Conservation (phyloP, 92 coral and sea anemone species). For the Isaurus tuberculatus region DNA sequence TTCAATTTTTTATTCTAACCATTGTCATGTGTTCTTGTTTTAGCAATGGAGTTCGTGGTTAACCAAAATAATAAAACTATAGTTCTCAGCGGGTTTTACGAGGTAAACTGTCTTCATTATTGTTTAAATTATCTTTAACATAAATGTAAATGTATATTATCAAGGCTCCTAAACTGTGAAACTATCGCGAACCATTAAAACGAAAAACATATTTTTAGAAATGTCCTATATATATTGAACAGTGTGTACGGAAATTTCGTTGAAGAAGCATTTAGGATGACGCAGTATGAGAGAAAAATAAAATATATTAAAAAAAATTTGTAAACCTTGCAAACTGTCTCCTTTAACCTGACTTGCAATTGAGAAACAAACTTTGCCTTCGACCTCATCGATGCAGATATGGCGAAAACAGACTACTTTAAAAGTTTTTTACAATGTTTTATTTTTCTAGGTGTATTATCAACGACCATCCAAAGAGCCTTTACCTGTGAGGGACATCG, state of each 20-base stretch:
- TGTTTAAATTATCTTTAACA: neutral
- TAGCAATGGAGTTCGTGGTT: slow-evolving; percentile 10
- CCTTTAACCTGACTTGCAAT: too few relatives aligned
- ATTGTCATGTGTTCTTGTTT: neutral
- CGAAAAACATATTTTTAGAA: too few relatives aligned
- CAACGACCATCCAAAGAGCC: neutral
- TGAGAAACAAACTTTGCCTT: too few relatives aligned
- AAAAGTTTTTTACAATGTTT: too few relatives aligned
- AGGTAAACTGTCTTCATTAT: neutral
- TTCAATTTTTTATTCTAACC: neutral
- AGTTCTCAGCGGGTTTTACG: slow-evolving; percentile 5
- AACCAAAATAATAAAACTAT: neutral
- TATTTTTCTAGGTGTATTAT: slow-evolving; percentile 4
- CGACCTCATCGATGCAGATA: neutral
- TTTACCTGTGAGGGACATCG: neutral
- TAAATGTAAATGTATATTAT: neutral
- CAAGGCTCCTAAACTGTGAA: too few relatives aligned
- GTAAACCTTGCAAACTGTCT: too few relatives aligned
- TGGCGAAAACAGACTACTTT: neutral
- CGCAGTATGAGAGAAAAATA: too few relatives aligned
- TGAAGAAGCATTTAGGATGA: too few relatives aligned
- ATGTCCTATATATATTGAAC: too few relatives aligned
- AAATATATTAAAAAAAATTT: too few relatives aligned
- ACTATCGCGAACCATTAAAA: too few relatives aligned
- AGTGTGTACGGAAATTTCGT: too few relatives aligned